Conservation (phyloP, 53 echinoderm and acorn worm species). For the Henricia sp. region DNA sequence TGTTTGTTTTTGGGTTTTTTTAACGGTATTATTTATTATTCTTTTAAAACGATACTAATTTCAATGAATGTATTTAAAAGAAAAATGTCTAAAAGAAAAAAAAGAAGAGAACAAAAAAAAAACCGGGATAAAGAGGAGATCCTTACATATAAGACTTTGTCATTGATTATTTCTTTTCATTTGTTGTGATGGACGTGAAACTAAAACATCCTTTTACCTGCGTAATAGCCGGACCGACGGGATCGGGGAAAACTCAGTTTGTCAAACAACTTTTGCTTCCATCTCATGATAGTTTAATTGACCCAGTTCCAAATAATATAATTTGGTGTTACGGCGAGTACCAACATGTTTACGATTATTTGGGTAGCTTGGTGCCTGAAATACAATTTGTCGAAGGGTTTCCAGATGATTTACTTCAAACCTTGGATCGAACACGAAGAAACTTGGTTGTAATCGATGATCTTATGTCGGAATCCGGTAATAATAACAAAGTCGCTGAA, state of each 20-base stretch:
- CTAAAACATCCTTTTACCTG: constrained; percentile 36
- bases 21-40: no score
- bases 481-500: constrained; percentile 60
- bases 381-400: constrained; percentile 76
- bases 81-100: no score
- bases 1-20: no score
- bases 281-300: constrained; percentile 18
- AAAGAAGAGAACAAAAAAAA: no score
- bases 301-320: constrained; percentile 59
- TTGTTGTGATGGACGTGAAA: constrained; percentile 5
- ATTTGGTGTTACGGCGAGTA: constrained; percentile 87
- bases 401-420: constrained; percentile 50
- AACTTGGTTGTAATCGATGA: constrained; percentile 79
- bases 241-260: constrained; percentile 75
- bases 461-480: constrained; percentile 70
- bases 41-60: no score
- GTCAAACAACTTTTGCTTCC: constrained; percentile 50
- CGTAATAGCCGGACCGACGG: constrained; percentile 63
- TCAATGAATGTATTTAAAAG: no score
- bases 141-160: no score
- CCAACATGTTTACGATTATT: constrained; percentile 65
- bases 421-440: constrained; percentile 41
- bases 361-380: constrained; percentile 38
- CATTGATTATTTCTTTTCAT: no score
- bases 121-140: no score